Percentiles rank a stretch among this genome's conserved stretches.
These are phyloP conservation scores for Catagonus wagneri DNA, from an alignment of 2,113 vertebrate species.

Conservation along the genomic window DNA sequence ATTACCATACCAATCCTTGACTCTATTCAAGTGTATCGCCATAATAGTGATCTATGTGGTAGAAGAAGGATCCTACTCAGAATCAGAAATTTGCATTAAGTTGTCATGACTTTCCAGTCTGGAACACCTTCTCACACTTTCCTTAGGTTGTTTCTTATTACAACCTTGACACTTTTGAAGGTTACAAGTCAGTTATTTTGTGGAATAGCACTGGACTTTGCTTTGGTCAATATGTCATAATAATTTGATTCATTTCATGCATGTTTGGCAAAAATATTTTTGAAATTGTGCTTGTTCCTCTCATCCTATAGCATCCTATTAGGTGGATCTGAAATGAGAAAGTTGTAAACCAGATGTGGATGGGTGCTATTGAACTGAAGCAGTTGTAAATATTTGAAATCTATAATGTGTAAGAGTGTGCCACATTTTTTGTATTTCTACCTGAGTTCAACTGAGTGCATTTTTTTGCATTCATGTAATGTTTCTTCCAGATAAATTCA, in stretches of 20 bases:
- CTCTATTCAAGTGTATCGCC: neutral
- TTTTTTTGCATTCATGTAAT: neutral
- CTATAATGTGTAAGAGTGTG: neutral
- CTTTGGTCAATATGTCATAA: neutral
- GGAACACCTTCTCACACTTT: neutral
- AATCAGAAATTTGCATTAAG: neutral
- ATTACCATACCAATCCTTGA: neutral
- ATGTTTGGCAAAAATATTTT: neutral
- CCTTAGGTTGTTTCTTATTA: neutral
- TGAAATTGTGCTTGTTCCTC: neutral
- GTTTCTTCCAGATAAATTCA: neutral
- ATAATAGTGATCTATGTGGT: neutral
- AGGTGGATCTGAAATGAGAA: neutral
- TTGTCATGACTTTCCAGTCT: neutral
- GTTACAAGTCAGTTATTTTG: neutral
- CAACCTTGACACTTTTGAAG: neutral
- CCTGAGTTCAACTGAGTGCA: neutral
- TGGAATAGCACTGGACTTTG: neutral
- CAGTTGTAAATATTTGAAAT: neutral
- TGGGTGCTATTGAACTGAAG: neutral
- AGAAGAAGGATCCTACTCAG: neutral
- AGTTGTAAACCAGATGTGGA: neutral
- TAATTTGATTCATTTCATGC: neutral
- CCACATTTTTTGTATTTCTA: neutral
- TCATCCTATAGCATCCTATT: neutral